Percentiles rank a stretch among this genome's conserved stretches.
Conservation (phyloP, 2,113 vertebrate species). For the Phylloscopus whistleri region DNA sequence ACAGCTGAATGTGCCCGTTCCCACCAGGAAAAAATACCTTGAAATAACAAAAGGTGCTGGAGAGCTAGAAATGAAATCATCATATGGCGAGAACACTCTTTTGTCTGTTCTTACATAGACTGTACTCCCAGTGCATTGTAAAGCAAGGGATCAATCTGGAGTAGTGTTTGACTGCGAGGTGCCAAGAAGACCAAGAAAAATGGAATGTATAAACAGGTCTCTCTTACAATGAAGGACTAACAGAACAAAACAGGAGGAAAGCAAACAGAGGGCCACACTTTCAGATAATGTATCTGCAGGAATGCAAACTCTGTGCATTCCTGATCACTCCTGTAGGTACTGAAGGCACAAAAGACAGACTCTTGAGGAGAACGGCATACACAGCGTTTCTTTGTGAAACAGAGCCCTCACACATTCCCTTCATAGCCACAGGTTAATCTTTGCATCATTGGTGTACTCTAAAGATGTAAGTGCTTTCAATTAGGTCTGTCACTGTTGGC, state of each 20-base stretch:
- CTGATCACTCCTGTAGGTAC: conserved; percentile 37
- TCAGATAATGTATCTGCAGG: conserved; percentile 34
- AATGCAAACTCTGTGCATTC: conserved; percentile 42
- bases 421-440: conserved; percentile 16
- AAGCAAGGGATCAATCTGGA: conserved; percentile 22
- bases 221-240: conserved; percentile 17
- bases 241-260: conserved; percentile 30
- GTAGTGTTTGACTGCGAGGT: conserved; percentile 15
- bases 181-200: conserved; percentile 55
- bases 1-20: conserved; percentile 68
- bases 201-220: conserved; percentile 57
- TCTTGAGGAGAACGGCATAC: not conserved
- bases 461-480: not conserved
- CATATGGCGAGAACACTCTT: conserved; percentile 43
- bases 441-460: not conserved
- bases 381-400: conserved; percentile 24
- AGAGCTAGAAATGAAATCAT: conserved; percentile 67
- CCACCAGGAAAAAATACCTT: conserved; percentile 63
- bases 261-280: conserved; percentile 37
- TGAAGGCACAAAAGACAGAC: conserved; percentile 33
- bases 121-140: conserved; percentile 33
- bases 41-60: conserved; percentile 59
- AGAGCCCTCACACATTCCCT: conserved; percentile 1
- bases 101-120: conserved; percentile 60
- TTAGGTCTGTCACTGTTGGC: not conserved